Percentiles rank a stretch among this genome's conserved stretches.
These are phyloP conservation scores for Strigamia transsilvanica DNA, from an alignment of 2,888 invertebrate genomes.

Conservation along the genomic window DNA sequence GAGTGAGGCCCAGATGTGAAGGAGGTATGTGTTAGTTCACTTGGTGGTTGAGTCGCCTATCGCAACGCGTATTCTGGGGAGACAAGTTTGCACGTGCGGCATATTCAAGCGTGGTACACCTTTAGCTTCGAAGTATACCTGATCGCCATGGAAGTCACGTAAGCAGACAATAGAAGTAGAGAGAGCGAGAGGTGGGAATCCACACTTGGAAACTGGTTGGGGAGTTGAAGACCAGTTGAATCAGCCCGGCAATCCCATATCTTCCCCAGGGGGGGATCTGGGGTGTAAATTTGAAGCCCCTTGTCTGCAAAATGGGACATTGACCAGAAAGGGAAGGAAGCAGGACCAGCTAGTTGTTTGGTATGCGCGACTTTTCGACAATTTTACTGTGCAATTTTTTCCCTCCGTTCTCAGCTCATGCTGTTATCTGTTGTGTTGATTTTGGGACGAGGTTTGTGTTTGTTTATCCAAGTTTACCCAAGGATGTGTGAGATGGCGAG, in stretches of 20 bases:
- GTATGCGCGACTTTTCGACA: conserved; percentile 26
- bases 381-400: conserved; percentile 12
- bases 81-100: conserved; percentile 6
- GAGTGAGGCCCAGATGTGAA: conserved; percentile 1
- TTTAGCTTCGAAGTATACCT: neutral
- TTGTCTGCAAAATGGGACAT: conserved; percentile 25
- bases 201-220: conserved; percentile 21
- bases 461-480: neutral
- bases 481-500: conserved; percentile 4
- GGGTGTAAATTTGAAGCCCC: conserved; percentile 16
- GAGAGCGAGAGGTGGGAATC: conserved; percentile 10
- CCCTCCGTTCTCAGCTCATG: neutral
- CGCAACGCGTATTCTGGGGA: conserved; percentile 13
- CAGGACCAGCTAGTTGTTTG: neutral
- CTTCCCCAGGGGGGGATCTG: conserved; percentile 25
- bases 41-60: conserved; percentile 1
- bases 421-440: conserved; percentile 5
- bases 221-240: conserved; percentile 30
- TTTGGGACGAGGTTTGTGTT: neutral
- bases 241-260: conserved; percentile 21
- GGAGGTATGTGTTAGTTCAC: conserved; percentile 26
- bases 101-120: conserved; percentile 11
- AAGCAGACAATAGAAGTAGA: conserved; percentile 25
- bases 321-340: neutral
- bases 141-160: conserved; percentile 15